phyloP scores from a whole-genome alignment of 2,113 vertebrate genomes.

The Camelus bactrianus region DNA sequence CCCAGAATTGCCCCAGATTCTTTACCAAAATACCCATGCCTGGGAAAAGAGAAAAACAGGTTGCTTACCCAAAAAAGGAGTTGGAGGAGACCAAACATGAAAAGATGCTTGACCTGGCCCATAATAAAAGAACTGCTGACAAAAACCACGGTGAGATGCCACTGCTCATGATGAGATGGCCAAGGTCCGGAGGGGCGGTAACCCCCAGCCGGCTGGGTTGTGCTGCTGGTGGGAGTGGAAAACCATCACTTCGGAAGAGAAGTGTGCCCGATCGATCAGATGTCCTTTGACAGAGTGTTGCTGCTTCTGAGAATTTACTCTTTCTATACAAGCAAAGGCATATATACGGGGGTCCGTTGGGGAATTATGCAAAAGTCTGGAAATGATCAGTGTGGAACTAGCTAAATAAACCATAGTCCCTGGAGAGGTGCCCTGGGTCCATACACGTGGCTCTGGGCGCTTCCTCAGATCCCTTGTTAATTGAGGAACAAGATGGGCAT shows the following conservation, averaged over 20 bases:
- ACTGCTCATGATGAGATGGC: background rate
- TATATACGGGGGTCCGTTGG: too few species aligned
- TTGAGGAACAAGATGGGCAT: background rate
- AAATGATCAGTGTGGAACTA: background rate
- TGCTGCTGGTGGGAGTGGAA: background rate
- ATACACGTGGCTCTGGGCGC: background rate
- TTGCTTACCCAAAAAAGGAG: background rate
- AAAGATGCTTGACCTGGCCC: background rate
- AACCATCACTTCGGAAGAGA: background rate
- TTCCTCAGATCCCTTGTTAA: background rate
- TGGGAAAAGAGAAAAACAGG: background rate
- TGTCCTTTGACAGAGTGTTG: background rate
- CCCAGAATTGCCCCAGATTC: background rate
- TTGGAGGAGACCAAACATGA: background rate
- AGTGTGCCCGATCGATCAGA: accelerated
- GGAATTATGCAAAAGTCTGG: background rate
- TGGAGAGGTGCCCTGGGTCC: background rate
- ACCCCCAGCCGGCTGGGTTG: too few species aligned
- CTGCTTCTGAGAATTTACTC: background rate
- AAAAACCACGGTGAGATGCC: background rate
- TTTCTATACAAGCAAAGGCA: background rate
- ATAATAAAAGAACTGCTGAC: background rate
- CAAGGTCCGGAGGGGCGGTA: background rate
- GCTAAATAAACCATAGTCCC: background rate
- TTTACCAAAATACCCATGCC: background rate